Conservation (phyloP, 1,140 invertebrate species). For the Coptotermes formosanus region DNA sequence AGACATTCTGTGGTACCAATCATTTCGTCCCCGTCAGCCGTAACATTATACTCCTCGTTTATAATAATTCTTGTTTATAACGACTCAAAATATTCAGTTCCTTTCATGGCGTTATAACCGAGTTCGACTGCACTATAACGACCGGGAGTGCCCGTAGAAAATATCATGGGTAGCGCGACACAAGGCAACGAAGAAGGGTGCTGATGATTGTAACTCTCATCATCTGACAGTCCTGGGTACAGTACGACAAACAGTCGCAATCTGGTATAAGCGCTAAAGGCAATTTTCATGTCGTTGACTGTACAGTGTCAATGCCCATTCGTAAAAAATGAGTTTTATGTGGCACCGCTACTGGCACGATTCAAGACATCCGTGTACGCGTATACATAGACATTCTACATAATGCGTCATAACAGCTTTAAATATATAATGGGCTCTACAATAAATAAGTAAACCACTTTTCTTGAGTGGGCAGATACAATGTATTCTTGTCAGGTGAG, state of each 20-base stretch:
- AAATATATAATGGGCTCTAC: constrained; percentile 27
- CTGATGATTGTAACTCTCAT: too few relatives aligned
- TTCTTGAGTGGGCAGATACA: constrained; percentile 28
- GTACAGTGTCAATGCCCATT: not conserved
- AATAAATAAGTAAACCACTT: constrained; percentile 34
- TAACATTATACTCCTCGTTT: too few relatives aligned
- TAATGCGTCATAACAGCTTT: constrained; percentile 21
- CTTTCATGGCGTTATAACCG: too few relatives aligned
- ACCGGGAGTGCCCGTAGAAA: too few relatives aligned
- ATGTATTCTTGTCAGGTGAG: constrained; percentile 34
- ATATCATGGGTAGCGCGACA: too few relatives aligned
- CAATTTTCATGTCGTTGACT: not conserved
- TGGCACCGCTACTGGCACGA: not conserved
- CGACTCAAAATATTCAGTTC: too few relatives aligned
- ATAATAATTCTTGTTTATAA: too few relatives aligned
- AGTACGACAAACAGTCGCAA: not conserved
- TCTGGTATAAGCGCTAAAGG: not conserved
- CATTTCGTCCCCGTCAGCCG: too few relatives aligned
- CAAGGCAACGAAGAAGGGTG: too few relatives aligned
- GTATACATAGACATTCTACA: not conserved
- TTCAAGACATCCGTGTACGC: not conserved
- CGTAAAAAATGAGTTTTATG: not conserved
- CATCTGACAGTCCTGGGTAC: not conserved
- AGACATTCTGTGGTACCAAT: too few relatives aligned
- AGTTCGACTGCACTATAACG: too few relatives aligned